These are phyloP conservation scores for Intellagama lesueurii DNA, from an alignment of 2,797 vertebrate genomes.

Conservation along the genomic window DNA sequence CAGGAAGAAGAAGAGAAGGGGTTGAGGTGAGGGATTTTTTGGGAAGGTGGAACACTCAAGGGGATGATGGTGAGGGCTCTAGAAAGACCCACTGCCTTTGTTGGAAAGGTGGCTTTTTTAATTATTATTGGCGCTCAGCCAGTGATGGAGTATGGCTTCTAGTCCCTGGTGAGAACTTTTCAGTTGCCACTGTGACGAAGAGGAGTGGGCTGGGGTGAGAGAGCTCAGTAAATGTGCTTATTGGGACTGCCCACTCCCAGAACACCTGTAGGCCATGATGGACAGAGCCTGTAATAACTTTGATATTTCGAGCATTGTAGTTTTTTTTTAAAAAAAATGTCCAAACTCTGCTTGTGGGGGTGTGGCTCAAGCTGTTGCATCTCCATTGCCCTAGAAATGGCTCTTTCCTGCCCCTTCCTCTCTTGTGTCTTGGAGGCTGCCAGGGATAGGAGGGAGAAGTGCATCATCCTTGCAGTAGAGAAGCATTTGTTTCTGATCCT, in stretches of 20 bases:
- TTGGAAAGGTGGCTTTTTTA: neutral
- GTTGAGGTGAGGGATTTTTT: slow-evolving; percentile 78
- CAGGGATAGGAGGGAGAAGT: neutral
- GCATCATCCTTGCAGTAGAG: neutral
- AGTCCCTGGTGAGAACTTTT: neutral
- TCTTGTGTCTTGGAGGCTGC: neutral
- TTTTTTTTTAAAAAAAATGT: too few relatives aligned
- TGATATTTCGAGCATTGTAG: too few relatives aligned
- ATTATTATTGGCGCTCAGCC: neutral
- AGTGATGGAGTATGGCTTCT: neutral
- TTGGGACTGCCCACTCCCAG: neutral
- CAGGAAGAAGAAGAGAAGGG: slow-evolving; percentile 91
- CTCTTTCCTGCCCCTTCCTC: neutral
- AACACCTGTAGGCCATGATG: neutral
- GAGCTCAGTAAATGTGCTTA: neutral
- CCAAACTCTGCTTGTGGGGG: neutral
- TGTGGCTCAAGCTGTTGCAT: neutral
- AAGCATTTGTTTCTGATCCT: neutral
- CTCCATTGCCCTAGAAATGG: too few relatives aligned
- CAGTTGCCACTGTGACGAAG: neutral
- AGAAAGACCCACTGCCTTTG: too few relatives aligned
- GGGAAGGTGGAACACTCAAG: neutral
- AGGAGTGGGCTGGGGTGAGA: neutral
- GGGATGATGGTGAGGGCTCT: too few relatives aligned
- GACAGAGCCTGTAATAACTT: neutral